A percentile compares a stretch with the other conserved stretches of the same genome.
Evolutionary conservation across 2,797 vertebrate genomes (phyloP).

Genomic region (Phoxinus dragarum): DNA sequence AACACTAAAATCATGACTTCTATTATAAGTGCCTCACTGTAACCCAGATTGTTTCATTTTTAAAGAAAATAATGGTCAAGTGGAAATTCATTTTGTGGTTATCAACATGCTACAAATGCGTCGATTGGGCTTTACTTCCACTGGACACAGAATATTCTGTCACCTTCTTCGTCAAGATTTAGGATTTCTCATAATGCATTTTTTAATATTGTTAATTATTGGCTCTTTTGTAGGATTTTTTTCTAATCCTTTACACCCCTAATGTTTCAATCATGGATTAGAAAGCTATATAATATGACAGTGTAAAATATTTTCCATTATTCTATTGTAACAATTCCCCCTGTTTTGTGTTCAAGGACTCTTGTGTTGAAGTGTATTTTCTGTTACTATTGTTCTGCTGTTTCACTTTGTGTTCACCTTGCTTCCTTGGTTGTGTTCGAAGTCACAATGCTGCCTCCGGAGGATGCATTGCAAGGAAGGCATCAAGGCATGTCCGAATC

Average conservation of each 20-base stretch:
- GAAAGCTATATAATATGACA: background rate
- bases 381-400: no score
- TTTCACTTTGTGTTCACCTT: no score
- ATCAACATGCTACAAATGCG: background rate
- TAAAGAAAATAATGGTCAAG: no score
- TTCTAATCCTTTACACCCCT: background rate
- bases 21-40: background rate
- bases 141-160: background rate
- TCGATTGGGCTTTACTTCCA: background rate
- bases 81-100: background rate
- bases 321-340: background rate
- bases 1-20: background rate
- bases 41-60: background rate
- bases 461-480: no score
- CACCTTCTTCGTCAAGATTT: background rate
- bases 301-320: no score
- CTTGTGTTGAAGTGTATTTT: no score
- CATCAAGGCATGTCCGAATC: no score
- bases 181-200: background rate
- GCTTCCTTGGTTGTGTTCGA: no score
- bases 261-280: background rate
- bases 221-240: background rate
- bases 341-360: background rate
- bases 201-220: background rate
- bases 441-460: no score